Base-by-base conservation (phyloP, 2,888 invertebrate genomes). In the Helicoverpa assulta region DNA sequence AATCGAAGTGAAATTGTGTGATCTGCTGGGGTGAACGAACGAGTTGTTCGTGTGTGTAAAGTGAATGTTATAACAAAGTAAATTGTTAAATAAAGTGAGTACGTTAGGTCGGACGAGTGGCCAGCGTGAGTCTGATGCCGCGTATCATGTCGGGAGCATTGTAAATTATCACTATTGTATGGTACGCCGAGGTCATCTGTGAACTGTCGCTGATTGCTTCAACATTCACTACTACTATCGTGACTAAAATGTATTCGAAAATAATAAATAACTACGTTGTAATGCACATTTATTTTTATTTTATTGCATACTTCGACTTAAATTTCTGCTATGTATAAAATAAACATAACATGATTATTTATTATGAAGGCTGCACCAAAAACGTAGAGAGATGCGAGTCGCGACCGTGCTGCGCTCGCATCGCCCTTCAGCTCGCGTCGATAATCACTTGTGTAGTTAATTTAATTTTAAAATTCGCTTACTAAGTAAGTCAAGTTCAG, bases 391-490 rank as follows among this genome's bases (percentile, higher is more conserved):
- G 86, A 85, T 83, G 85, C 78, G 85, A 66, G 83, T 78, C 70
- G 74, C 74, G 55, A 69, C 26, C 50, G 73, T 72, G 76, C 70
- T 62, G 72, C 73, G 47, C 26, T 26, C 26, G 26, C 62, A 37
- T 60, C 66, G 33, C 77, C 81, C 72, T 80, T 75, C 78, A 75
- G 78, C 78, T 84, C 82, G 80, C 81, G 83, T 74, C 85, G 81
- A 81, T 83, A 78, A 74, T 75, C 84, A 87, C 84, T 83, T 63
- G 71, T 66, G 78, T 91, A 91, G 91, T 90, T 94, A 91, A 91
- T 92, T 91, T 94, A 91, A 91, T 94, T 94, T 93, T 88, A 87
- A 91, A 91, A 73, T 83, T 94, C 91, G 94, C 95, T 94, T 94
- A 93, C 93, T 93, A 91, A 92, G 93, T 92, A 91, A 94, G 93